These are phyloP conservation scores for Lucilia cuprina DNA, from an alignment of 1,140 invertebrate genomes.

Conservation along the genomic window DNA sequence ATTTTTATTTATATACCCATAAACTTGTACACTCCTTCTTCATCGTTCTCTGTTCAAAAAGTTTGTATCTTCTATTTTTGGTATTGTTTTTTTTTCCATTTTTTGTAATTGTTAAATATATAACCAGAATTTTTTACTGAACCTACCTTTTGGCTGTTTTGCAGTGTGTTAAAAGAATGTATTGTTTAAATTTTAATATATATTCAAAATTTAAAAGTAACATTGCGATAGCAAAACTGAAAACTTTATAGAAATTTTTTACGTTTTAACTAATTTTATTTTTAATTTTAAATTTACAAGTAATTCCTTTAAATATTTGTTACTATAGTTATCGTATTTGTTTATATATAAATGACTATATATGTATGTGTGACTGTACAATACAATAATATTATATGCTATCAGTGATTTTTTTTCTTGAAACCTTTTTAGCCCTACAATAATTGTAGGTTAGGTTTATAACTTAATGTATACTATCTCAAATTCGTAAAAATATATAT, in stretches of 20 bases:
- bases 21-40: constrained; percentile 39
- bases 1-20: constrained; percentile 10
- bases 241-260: too few relatives aligned
- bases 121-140: not conserved
- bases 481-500: too few relatives aligned
- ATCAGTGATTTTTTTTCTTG: not conserved
- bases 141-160: not conserved
- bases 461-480: too few relatives aligned
- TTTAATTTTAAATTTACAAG: too few relatives aligned
- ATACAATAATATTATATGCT: not conserved
- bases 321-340: too few relatives aligned
- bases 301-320: too few relatives aligned
- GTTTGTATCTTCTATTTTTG: not conserved
- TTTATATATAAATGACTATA: not conserved
- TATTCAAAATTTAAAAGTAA: not conserved
- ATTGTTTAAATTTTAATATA: not conserved
- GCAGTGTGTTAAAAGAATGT: not conserved
- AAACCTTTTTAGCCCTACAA: not conserved
- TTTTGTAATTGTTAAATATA: constrained; percentile 1
- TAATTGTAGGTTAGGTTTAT: not conserved
- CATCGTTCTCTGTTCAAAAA: not conserved
- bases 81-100: not conserved
- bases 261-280: too few relatives aligned
- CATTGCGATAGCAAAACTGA: not conserved
- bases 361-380: not conserved